These are phyloP conservation scores for Condylura cristata DNA, from an alignment of 2,113 vertebrate genomes.

Conservation along the genomic window DNA sequence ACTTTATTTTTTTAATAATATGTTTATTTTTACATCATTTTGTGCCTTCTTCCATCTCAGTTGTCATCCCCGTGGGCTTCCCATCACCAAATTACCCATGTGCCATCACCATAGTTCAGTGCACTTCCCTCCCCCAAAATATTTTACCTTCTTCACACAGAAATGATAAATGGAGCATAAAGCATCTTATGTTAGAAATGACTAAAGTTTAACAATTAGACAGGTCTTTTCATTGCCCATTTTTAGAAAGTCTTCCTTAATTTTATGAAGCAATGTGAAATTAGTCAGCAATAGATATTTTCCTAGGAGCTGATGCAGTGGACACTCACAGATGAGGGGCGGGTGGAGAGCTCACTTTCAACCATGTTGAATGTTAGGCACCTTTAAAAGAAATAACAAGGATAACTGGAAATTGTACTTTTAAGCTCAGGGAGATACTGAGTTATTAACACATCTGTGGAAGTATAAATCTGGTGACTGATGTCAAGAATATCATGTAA, in stretches of 20 bases:
- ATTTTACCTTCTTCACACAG: constrained; percentile 31
- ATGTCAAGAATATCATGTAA: not conserved
- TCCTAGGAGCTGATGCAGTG: not conserved
- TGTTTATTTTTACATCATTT: no score
- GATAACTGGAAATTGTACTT: not conserved
- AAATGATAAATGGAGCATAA: not conserved
- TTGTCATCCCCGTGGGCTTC: no score
- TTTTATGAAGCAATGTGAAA: not conserved
- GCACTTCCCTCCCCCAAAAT: no score
- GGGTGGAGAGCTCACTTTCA: not conserved
- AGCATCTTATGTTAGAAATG: not conserved
- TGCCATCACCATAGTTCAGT: no score
- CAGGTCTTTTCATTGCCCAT: not conserved
- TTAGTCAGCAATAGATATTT: not conserved
- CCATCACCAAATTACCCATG: no score
- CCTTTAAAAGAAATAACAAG: not conserved
- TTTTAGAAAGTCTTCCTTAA: not conserved
- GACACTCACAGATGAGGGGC: not conserved
- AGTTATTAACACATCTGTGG: not conserved
- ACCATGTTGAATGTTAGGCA: not conserved
- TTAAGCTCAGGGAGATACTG: not conserved
- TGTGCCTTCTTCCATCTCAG: no score
- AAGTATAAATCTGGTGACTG: not conserved
- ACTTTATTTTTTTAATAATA: no score
- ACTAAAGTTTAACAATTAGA: not conserved